Evolutionary conservation across 2,888 invertebrate species (phyloP), one percentile per base, ranked within the genome.

Genomic region (Morpho deidamia): DNA sequence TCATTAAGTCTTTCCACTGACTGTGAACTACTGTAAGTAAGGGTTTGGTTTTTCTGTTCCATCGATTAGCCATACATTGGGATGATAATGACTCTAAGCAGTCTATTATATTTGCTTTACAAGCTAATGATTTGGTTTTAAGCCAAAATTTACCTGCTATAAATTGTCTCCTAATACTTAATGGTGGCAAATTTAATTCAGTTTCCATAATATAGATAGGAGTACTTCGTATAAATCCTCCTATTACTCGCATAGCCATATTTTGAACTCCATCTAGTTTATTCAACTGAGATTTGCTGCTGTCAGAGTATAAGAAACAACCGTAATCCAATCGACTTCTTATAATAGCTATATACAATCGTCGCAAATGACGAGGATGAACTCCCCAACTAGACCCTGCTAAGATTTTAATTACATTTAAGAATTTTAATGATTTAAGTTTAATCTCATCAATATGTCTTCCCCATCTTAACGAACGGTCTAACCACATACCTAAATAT

Each of bases 401-500:
- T 7, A 70, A 42, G 2, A 64, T 50, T 55, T 66, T 69, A 7
- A 70, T 59, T 7, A 66, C 14, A 52, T 65, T 68, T 7, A 66
- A 7, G 44, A 52, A 62, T 57, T 63, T 69, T n/a, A 23, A 32
- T 0, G 39, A 12, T 51, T 65, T 69, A 8, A 48, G 44, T 7
- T 1, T 32, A 0, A 53, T 43, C 42, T 66, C 66, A 38, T 66
- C 62, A 12, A 69, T 60, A 34, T 69, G 69, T 55, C 59, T 67
- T 2, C 32, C 9, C 71, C 68, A 71, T 7, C 50, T 51, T 7
- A 70, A 38, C 0, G 51, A 51, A 1, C 49, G 44, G 52, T 70
- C 69, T 1, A 70, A 38, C 67, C 68, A 67, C 10, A 69, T 7
- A 10, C 68, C 66, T 11, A 70, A 44, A 52, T 68, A 70, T 53